Evolutionary conservation across 1,140 invertebrate genomes (phyloP).

Genomic region (Triops longicaudatus): DNA sequence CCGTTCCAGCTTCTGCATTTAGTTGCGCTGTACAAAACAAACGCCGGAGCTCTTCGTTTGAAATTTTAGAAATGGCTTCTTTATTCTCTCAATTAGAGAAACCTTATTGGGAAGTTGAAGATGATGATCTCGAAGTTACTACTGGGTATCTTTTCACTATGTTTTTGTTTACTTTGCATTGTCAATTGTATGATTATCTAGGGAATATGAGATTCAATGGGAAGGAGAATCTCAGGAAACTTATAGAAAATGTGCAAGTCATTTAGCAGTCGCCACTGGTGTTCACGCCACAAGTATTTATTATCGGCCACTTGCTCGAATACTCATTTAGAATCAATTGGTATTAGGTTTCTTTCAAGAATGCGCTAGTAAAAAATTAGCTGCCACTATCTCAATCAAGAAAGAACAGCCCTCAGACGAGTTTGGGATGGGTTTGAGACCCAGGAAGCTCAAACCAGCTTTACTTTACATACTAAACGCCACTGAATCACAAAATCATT

Average conservation of each 20-base stretch:
- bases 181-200: neutral
- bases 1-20: too few species aligned
- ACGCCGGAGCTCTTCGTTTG: too few species aligned
- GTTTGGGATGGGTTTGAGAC: neutral
- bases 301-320: neutral
- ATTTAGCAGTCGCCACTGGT: neutral
- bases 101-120: too few species aligned
- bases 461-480: neutral
- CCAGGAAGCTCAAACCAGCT: neutral
- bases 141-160: too few species aligned
- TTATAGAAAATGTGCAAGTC: neutral
- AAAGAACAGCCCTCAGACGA: neutral
- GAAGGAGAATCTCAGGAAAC: neutral
- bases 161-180: too few species aligned
- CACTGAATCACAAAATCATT: neutral
- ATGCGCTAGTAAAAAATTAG: neutral
- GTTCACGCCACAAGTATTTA: neutral
- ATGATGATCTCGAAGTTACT: too few species aligned
- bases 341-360: neutral
- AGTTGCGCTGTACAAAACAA: too few species aligned
- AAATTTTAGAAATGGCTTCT: too few species aligned
- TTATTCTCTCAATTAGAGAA: too few species aligned
- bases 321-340: neutral
- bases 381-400: neutral
- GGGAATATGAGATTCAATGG: neutral